Conservation (phyloP, 1,140 invertebrate genomes). For the Parasteatoda tepidariorum region DNA sequence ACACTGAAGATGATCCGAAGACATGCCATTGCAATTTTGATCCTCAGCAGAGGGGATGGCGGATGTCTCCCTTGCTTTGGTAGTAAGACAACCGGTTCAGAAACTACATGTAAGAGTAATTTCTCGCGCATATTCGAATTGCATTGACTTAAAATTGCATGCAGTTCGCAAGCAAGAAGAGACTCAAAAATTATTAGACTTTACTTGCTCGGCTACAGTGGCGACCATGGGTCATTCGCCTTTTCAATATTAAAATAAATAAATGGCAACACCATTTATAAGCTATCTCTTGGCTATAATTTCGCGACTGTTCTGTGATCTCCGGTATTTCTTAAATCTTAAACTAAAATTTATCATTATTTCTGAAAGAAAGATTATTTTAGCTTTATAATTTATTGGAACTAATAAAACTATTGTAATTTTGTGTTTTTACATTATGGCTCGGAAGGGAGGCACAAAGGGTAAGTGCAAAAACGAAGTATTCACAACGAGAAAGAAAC, state of each 20-base stretch:
- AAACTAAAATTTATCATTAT: conserved; percentile 12
- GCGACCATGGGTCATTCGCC: conserved; percentile 18
- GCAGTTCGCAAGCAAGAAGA: no score
- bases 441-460: conserved; percentile 39
- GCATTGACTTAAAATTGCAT: no score
- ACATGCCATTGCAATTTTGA: no score
- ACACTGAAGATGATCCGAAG: no score
- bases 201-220: neutral
- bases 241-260: neutral
- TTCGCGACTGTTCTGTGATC: conserved; percentile 53
- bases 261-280: conserved; percentile 20
- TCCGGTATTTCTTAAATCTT: conserved; percentile 40
- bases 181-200: neutral
- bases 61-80: no score
- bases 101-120: no score
- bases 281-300: conserved; percentile 19
- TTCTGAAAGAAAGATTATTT: neutral
- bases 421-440: conserved; percentile 9
- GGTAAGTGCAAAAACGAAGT: conserved; percentile 25
- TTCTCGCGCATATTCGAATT: no score
- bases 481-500: no score
- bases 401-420: conserved; percentile 17
- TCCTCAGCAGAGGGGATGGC: no score
- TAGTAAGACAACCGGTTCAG: no score
- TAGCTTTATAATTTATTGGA: conserved; percentile 19